Evolutionary conservation across 2,888 invertebrate species (phyloP).

Genomic region (Fabriciana adippe): DNA sequence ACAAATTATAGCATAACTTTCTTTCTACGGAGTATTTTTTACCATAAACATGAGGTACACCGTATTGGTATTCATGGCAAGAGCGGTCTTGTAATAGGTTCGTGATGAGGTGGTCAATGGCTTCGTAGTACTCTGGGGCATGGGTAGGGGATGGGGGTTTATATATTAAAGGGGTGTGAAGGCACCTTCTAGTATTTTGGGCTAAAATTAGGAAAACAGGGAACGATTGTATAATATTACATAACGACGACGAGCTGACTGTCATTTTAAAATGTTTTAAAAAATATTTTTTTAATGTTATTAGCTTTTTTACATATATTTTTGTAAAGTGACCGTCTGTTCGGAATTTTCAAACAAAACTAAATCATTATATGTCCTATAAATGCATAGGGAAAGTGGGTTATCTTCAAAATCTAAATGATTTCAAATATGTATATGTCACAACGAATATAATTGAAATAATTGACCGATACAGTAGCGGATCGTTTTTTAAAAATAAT

Average conservation of each 20-base stretch:
- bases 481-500: conserved; percentile 8
- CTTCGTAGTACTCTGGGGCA: conserved; percentile 71
- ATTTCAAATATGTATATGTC: not conserved
- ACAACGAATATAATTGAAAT: not conserved
- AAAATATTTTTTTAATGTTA: not conserved
- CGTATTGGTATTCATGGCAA: conserved; percentile 37
- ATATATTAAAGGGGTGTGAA: conserved; percentile 67
- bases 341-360: conserved; percentile 13
- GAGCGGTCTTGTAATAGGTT: conserved; percentile 49
- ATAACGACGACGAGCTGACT: conserved; percentile 60
- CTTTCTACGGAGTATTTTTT: conserved; percentile 40
- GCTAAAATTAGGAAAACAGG: conserved; percentile 70
- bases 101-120: conserved; percentile 66
- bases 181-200: conserved; percentile 64
- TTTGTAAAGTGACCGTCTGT: conserved; percentile 13
- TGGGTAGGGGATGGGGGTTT: conserved; percentile 69
- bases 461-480: not conserved
- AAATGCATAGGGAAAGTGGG: conserved; percentile 14
- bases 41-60: conserved; percentile 40
- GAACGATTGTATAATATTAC: conserved; percentile 67
- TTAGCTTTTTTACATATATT: not conserved
- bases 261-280: conserved; percentile 54
- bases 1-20: conserved; percentile 36
- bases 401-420: conserved; percentile 26
- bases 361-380: conserved; percentile 14